Percentiles rank a stretch among this genome's conserved stretches.
Conservation (phyloP, 2,888 invertebrate species). For the Harmothoe impar region DNA sequence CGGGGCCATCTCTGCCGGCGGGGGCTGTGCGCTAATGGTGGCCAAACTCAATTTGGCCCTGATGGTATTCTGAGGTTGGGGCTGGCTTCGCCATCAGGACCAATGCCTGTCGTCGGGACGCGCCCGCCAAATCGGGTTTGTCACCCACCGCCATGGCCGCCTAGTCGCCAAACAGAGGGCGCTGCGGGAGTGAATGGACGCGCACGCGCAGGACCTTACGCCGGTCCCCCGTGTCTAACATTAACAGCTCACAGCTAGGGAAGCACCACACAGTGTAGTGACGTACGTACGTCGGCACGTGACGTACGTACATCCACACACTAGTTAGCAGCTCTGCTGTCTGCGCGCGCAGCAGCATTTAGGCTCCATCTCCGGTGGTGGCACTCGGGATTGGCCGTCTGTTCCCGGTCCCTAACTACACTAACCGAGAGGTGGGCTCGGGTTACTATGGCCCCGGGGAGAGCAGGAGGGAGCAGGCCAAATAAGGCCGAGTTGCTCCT, state of each 20-base stretch:
- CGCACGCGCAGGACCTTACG: background rate
- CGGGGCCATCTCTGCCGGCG: background rate
- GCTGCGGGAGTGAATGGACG: too few species aligned
- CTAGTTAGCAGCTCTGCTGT: background rate
- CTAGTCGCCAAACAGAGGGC: background rate
- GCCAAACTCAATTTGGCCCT: slow-evolving; percentile 51
- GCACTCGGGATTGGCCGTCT: background rate
- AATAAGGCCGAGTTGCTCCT: too few species aligned
- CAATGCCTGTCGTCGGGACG: background rate
- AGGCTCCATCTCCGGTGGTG: background rate
- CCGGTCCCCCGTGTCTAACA: too few species aligned
- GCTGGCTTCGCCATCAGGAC: background rate
- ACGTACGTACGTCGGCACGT: too few species aligned
- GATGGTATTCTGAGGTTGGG: slow-evolving; percentile 44
- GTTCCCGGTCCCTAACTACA: slow-evolving; percentile 17
- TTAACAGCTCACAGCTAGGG: too few species aligned
- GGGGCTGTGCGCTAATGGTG: slow-evolving; percentile 24
- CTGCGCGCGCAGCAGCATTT: background rate
- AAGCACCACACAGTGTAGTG: too few species aligned
- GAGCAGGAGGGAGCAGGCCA: background rate
- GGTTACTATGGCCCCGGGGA: background rate
- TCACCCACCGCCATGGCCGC: slow-evolving; percentile 26
- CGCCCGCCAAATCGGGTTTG: slow-evolving; percentile 34
- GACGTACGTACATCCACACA: too few species aligned
- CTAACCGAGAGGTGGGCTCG: background rate